phyloP scores from a whole-genome alignment of 2,797 vertebrate species.

The Cossypha niveicapilla region DNA sequence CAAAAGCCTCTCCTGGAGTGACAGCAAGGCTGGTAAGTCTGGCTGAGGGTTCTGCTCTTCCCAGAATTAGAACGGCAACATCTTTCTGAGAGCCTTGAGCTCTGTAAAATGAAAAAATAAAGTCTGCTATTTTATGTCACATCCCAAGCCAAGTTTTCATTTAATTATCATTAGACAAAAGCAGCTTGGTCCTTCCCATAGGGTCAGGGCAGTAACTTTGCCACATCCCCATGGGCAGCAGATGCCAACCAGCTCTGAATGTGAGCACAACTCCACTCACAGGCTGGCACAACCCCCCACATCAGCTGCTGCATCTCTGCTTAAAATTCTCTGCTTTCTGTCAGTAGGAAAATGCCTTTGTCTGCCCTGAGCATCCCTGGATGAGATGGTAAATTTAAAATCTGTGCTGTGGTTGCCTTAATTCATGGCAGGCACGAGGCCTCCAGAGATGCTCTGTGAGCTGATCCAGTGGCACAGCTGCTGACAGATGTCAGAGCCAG shows the following conservation, averaged over 20 bases:
- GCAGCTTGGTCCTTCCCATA: background rate
- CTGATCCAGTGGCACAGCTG: background rate
- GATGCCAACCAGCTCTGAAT: accelerated
- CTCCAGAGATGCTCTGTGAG: background rate
- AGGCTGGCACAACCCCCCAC: background rate
- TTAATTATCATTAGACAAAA: background rate
- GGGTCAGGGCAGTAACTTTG: background rate
- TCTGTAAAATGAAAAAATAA: background rate
- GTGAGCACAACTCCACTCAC: accelerated
- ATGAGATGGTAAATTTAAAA: background rate
- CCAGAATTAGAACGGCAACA: background rate
- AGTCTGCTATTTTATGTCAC: background rate
- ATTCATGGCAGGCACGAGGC: accelerated
- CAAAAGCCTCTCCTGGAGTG: background rate
- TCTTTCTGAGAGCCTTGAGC: background rate
- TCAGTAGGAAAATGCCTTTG: background rate
- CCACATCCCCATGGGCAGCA: background rate
- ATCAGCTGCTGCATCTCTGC: background rate
- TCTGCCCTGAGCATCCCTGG: background rate
- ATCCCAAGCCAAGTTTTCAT: background rate
- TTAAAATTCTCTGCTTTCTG: background rate
- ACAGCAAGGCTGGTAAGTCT: accelerated
- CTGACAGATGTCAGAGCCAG: background rate
- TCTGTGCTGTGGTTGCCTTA: background rate
- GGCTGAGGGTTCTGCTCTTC: background rate